Percentiles rank a stretch among this genome's conserved stretches.
Evolutionary conservation across 2,113 vertebrate genomes (phyloP).

Genomic region (Periophthalmodon schlosseri): DNA sequence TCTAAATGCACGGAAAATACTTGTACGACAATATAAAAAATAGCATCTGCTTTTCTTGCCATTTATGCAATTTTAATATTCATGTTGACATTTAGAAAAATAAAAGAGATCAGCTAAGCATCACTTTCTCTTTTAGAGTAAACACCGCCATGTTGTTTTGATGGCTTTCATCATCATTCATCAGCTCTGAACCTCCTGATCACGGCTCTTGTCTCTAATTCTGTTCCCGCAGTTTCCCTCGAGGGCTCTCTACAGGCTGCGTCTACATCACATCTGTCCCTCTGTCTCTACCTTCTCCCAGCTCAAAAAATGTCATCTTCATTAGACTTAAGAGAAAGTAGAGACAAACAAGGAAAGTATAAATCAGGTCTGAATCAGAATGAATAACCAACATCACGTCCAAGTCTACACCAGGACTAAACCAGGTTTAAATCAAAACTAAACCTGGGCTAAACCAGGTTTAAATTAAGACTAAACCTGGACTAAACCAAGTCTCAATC

Average conservation of each 20-base stretch:
- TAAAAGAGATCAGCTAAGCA: constrained; percentile 8
- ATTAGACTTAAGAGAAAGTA: neutral
- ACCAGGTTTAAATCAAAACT: neutral
- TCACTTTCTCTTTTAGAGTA: neutral
- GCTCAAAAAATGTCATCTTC: neutral
- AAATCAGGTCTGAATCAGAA: neutral
- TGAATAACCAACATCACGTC: rapidly evolving
- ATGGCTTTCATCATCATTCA: constrained; percentile 3
- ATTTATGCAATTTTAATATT: neutral
- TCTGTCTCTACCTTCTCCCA: neutral
- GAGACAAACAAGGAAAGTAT: neutral
- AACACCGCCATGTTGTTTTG: neutral
- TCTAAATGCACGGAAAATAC: too few species aligned
- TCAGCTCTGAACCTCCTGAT: constrained; percentile 28
- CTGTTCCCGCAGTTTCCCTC: constrained; percentile 30
- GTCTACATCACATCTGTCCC: constrained; percentile 51
- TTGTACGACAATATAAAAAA: too few species aligned
- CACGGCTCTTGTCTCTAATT: constrained; percentile 34
- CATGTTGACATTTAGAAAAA: neutral
- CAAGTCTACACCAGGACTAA: neutral
- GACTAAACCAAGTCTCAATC: neutral
- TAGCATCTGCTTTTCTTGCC: too few species aligned
- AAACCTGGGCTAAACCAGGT: neutral
- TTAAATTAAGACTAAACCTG: neutral
- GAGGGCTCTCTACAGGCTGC: constrained; percentile 40